These are phyloP conservation scores for Trissolcus japonicus DNA, from an alignment of 2,888 invertebrate species.

Conservation along the genomic window DNA sequence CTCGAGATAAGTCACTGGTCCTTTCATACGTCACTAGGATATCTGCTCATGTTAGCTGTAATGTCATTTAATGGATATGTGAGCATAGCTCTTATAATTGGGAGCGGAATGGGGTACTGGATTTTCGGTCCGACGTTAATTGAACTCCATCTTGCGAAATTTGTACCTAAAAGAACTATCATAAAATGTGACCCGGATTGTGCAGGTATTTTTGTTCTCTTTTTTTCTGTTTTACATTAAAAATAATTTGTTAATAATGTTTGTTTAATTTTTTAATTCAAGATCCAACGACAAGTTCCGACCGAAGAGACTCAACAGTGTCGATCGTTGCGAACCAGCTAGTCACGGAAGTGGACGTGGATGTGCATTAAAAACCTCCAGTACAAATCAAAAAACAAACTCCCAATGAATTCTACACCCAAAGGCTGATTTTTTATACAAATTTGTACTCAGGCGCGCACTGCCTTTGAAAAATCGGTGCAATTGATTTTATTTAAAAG, in stretches of 20 bases:
- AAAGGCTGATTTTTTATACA: conserved; percentile 38
- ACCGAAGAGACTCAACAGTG: conserved; percentile 64
- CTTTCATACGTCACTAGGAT: conserved; percentile 80
- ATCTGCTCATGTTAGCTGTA: conserved; percentile 84
- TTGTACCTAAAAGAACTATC: conserved; percentile 66
- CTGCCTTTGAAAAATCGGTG: no score
- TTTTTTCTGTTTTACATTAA: background rate
- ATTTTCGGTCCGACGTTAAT: conserved; percentile 78
- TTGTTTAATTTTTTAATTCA: no score
- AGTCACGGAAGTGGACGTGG: conserved; percentile 65
- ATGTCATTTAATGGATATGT: conserved; percentile 86
- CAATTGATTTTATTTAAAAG: no score
- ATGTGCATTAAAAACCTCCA: conserved; percentile 60
- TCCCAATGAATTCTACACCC: conserved; percentile 1
- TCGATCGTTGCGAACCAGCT: conserved; percentile 67
- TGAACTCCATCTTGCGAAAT: conserved; percentile 78
- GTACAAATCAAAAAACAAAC: background rate
- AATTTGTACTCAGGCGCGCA: conserved; percentile 2
- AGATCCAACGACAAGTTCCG: conserved; percentile 60
- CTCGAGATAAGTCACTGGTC: conserved; percentile 78
- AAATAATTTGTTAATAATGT: background rate
- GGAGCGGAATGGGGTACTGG: conserved; percentile 80
- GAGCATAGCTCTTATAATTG: conserved; percentile 81
- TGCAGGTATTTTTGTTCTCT: conserved; percentile 61
- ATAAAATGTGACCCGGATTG: conserved; percentile 68